A percentile compares a stretch with the other conserved stretches of the same genome.
Conservation (phyloP, 2,797 vertebrate genomes). For the Taenioides sp. region DNA sequence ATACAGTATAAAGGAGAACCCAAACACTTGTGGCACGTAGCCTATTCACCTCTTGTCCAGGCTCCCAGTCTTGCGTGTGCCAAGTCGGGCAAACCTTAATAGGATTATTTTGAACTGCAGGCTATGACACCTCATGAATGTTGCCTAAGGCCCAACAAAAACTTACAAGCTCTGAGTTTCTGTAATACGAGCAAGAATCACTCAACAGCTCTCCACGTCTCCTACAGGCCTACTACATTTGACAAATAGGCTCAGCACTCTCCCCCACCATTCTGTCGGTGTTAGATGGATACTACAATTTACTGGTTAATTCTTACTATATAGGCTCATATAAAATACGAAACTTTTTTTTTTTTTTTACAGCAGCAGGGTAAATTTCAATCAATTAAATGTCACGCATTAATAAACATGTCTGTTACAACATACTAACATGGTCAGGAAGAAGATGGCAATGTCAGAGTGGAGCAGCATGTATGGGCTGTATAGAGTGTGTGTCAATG, state of each 20-base stretch:
- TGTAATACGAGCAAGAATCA: not conserved
- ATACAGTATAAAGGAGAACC: not conserved
- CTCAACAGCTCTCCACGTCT: not conserved
- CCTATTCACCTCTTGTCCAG: conserved; percentile 21
- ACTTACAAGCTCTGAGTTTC: conserved; percentile 15
- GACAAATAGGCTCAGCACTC: not conserved
- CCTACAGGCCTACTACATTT: not conserved
- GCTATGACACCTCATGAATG: conserved; percentile 64
- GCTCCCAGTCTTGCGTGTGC: conserved; percentile 53
- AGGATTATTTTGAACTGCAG: conserved; percentile 68
- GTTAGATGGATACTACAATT: not conserved
- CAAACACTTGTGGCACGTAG: conserved; percentile 15
- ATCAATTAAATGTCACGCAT: too few species aligned
- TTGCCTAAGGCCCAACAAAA: conserved; percentile 50
- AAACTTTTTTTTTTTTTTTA: not conserved
- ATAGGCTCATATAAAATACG: not conserved
- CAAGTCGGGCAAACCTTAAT: conserved; percentile 56
- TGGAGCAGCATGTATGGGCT: conserved; percentile 34
- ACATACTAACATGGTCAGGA: conserved; percentile 31
- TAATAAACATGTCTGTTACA: not conserved
- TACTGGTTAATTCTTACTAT: not conserved
- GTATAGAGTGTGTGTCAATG: conserved; percentile 24
- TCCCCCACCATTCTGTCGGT: not conserved
- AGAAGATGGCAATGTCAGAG: conserved; percentile 43
- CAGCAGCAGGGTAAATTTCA: not conserved